Evolutionary conservation across 2,888 invertebrate species (phyloP).

Genomic region (Thereva nobilitata): DNA sequence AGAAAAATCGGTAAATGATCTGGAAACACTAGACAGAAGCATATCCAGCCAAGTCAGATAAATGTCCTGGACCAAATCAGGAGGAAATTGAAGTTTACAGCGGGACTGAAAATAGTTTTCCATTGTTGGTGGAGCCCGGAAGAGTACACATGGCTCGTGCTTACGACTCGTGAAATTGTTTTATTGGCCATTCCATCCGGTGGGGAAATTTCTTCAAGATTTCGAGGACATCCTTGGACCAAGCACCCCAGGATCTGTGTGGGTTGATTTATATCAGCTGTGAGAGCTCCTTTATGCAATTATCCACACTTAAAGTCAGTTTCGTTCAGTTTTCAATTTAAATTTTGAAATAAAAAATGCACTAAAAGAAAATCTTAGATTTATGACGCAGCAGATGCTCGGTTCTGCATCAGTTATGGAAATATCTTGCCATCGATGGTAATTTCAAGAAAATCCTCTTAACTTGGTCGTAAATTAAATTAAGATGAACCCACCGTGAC

Average conservation of each 20-base stretch:
- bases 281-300: background rate
- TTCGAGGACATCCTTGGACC: background rate
- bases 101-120: slow-evolving; percentile 22
- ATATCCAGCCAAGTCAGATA: slow-evolving; percentile 1
- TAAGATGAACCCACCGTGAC: slow-evolving; percentile 9
- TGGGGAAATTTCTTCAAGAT: background rate
- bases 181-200: slow-evolving; percentile 25
- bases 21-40: slow-evolving; percentile 33
- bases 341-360: slow-evolving; percentile 15
- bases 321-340: background rate
- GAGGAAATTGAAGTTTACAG: slow-evolving; percentile 14
- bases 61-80: slow-evolving; percentile 11
- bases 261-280: slow-evolving; percentile 8
- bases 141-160: slow-evolving; percentile 1
- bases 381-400: slow-evolving; percentile 30
- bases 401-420: slow-evolving; percentile 12
- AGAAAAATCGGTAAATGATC: slow-evolving; percentile 28
- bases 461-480: slow-evolving; percentile 29
- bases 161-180: slow-evolving; percentile 28
- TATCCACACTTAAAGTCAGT: no score
- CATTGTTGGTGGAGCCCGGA: background rate
- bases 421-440: slow-evolving; percentile 17
- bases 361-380: slow-evolving; percentile 22
- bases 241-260: background rate
- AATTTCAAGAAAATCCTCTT: slow-evolving; percentile 5